phyloP scores from a whole-genome alignment of 2,797 vertebrate genomes.

The Peromyscus aztecus region DNA sequence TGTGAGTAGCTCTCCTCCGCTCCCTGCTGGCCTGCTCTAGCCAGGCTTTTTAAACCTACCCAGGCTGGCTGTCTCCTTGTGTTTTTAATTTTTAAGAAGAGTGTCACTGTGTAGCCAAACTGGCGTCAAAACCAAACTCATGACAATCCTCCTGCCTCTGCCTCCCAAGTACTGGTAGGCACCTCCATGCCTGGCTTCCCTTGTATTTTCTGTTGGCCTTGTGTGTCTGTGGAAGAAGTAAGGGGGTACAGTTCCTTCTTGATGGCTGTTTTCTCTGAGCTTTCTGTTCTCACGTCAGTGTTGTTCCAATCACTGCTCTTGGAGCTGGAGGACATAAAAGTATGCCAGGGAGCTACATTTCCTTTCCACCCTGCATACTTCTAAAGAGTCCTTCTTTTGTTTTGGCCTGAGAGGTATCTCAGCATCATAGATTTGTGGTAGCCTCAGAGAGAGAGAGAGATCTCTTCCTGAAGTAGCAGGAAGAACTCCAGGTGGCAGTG shows the following conservation, averaged over 20 bases:
- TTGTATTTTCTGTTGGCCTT: conserved; percentile 14
- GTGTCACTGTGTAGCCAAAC: background rate
- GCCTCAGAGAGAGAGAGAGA: background rate
- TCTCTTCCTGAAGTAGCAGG: conserved; percentile 51
- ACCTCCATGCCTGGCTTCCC: background rate
- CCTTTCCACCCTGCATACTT: background rate
- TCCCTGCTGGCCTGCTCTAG: conserved; percentile 15
- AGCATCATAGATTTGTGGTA: background rate
- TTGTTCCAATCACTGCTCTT: background rate
- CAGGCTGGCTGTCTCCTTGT: background rate
- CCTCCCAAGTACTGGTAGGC: too few species aligned
- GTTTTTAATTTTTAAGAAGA: background rate
- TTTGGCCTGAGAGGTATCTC: background rate
- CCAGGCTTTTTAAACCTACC: background rate
- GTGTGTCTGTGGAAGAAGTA: conserved; percentile 28
- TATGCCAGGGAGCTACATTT: background rate
- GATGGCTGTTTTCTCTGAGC: background rate
- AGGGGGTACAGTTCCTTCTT: background rate
- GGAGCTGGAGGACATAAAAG: background rate
- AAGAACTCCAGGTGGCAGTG: background rate
- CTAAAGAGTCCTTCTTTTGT: conserved; percentile 18
- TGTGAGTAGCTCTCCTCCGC: conserved; percentile 90
- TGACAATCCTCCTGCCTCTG: background rate
- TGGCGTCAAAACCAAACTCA: background rate
- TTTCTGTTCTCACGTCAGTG: conserved; percentile 2